Evolutionary conservation across 2,888 invertebrate species (phyloP).

Genomic region (Poecilobothrus nobilitatus): DNA sequence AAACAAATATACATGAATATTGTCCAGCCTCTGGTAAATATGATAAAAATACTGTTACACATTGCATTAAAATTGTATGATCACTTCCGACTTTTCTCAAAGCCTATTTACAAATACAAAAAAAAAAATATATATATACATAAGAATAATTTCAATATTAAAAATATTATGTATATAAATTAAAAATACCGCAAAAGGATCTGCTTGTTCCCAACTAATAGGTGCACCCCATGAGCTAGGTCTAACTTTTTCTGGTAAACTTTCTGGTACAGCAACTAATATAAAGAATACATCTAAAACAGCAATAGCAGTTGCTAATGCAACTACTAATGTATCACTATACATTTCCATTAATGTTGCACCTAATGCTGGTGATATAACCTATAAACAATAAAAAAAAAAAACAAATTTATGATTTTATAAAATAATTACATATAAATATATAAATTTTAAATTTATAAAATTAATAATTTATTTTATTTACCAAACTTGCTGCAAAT

Average conservation of each 20-base stretch:
- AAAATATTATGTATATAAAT: not conserved
- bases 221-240: conserved; percentile 75
- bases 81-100: conserved; percentile 87
- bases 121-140: too few relatives aligned
- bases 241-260: conserved; percentile 85
- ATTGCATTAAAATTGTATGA: conserved; percentile 90
- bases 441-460: not conserved
- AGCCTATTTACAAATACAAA: conserved; percentile 45
- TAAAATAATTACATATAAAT: not conserved
- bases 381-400: conserved; percentile 30
- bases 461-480: conserved; percentile 11
- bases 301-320: conserved; percentile 90
- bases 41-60: conserved; percentile 93
- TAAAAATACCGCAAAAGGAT: conserved; percentile 82
- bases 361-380: conserved; percentile 95
- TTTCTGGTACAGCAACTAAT: conserved; percentile 95
- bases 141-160: not conserved
- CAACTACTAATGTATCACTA: conserved; percentile 79
- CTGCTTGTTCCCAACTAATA: conserved; percentile 95
- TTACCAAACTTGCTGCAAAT: conserved; percentile 92
- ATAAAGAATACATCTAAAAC: conserved; percentile 97
- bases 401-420: too few relatives aligned
- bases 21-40: conserved; percentile 98
- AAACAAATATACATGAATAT: conserved; percentile 99
- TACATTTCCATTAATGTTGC: conserved; percentile 79